Evolutionary conservation across 2,113 vertebrate genomes (phyloP).

Genomic region (Panthera uncia): DNA sequence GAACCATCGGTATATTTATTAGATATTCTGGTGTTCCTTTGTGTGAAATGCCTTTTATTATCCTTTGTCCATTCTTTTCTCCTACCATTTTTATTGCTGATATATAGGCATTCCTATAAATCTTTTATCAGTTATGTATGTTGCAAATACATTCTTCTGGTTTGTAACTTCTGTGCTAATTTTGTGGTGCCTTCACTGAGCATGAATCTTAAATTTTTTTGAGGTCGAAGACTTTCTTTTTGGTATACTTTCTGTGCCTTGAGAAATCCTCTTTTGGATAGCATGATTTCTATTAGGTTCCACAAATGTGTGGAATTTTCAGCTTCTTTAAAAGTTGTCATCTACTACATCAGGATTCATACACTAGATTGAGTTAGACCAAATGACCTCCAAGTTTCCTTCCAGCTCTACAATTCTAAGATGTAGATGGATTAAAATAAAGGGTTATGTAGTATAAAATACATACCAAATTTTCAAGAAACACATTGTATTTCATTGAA

Average conservation of each 20-base stretch:
- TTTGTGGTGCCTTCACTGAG: slow-evolving; percentile 27
- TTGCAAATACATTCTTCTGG: slow-evolving; percentile 17
- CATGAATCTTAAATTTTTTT: not conserved
- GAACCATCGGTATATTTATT: not conserved
- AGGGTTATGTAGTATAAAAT: not conserved
- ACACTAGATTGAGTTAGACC: not conserved
- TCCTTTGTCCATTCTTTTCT: not conserved
- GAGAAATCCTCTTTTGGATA: slow-evolving; percentile 22
- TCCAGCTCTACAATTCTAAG: not conserved
- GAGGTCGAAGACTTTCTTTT: not conserved
- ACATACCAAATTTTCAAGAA: not conserved
- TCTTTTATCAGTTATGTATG: slow-evolving; percentile 28
- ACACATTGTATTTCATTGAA: not conserved
- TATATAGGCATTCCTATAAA: slow-evolving; percentile 29
- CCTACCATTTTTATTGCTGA: not conserved
- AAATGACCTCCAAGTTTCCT: not conserved
- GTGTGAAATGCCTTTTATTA: not conserved
- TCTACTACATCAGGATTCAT: not conserved
- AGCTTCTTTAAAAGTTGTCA: not conserved
- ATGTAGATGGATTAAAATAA: not conserved
- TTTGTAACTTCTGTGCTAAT: slow-evolving; percentile 22
- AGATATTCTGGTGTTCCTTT: not conserved
- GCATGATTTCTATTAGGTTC: not conserved
- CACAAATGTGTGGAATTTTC: not conserved
- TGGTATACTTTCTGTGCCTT: not conserved